Evolutionary conservation across 2,797 vertebrate species (phyloP).

Genomic region (Melanotaenia parkinsoni): DNA sequence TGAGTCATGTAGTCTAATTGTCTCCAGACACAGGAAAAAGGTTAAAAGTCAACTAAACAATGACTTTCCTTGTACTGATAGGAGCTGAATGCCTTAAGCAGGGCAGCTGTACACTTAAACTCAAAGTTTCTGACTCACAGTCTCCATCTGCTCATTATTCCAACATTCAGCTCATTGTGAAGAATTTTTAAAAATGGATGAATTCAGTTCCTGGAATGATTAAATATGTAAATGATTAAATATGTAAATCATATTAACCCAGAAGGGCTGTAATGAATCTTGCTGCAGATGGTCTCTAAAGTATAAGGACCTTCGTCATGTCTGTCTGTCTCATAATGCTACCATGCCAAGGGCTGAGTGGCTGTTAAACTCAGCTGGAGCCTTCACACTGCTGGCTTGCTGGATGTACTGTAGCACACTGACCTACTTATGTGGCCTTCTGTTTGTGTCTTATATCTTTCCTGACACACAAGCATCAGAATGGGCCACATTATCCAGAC

Average conservation of each 20-base stretch:
- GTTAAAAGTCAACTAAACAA: not conserved
- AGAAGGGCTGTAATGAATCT: conserved; percentile 7
- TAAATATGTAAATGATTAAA: not conserved
- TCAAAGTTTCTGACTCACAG: conserved; percentile 17
- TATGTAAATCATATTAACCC: not conserved
- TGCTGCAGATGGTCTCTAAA: conserved; percentile 3
- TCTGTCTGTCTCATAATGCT: conserved; percentile 18
- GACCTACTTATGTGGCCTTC: conserved; percentile 66
- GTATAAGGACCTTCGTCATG: conserved; percentile 8
- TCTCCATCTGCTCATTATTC: conserved; percentile 8
- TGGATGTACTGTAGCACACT: conserved; percentile 61
- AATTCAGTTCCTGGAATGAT: conserved; percentile 2
- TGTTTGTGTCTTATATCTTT: conserved; percentile 34
- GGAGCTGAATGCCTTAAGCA: not conserved
- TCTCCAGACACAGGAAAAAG: not conserved
- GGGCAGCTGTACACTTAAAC: conserved; percentile 15
- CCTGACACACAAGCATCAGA: conserved; percentile 25
- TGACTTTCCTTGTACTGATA: not conserved
- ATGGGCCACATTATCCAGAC: conserved; percentile 1
- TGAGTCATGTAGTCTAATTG: too few species aligned
- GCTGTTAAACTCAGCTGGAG: conserved; percentile 41
- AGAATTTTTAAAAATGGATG: not conserved
- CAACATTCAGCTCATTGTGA: not conserved
- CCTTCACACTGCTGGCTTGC: conserved; percentile 34
- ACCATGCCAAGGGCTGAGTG: not conserved